phyloP scores from a whole-genome alignment of 2,113 vertebrate species.

The Podarcis raffonei region DNA sequence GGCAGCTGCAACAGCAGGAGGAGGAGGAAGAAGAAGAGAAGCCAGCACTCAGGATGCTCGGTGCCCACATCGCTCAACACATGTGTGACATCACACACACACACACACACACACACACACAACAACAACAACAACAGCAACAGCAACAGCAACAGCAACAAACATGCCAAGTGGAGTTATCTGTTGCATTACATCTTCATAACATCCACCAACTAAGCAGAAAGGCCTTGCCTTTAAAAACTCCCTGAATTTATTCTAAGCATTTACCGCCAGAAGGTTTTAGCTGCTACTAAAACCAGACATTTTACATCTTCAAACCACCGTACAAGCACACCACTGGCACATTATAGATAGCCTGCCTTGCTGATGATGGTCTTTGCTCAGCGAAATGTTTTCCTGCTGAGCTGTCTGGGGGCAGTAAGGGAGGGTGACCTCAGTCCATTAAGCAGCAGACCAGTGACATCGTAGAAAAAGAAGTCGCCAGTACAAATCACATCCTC shows the following conservation, averaged over 20 bases:
- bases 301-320: background rate
- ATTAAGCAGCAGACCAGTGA: background rate
- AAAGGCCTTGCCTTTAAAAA: background rate
- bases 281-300: background rate
- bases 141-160: no score
- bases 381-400: background rate
- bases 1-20: no score
- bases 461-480: background rate
- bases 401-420: background rate
- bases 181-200: background rate
- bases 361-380: background rate
- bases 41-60: no score
- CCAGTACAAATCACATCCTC: background rate
- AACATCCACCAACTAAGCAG: background rate
- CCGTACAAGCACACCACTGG: background rate
- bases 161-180: no score
- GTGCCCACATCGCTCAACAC: no score
- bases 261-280: background rate
- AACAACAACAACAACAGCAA: no score
- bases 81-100: no score
- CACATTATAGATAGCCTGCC: background rate
- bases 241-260: background rate
- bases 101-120: no score
- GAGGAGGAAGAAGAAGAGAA: no score
- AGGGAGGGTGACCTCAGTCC: background rate